phyloP scores from a whole-genome alignment of 2,797 vertebrate species.

The Agapornis canus region DNA sequence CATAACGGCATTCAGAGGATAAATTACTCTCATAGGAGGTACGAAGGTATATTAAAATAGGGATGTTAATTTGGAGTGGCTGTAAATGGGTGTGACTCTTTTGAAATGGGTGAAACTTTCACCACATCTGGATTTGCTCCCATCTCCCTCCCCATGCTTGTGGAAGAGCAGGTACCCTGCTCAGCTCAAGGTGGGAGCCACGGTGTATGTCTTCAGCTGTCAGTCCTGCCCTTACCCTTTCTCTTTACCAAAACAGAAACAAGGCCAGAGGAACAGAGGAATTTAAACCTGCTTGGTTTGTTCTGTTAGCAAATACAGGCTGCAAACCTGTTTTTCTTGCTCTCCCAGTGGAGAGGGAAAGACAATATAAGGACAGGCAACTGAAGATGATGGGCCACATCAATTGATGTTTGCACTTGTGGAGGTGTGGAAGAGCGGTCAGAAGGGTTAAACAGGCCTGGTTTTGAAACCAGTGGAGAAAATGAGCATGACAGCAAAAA shows the following conservation, averaged over 20 bases:
- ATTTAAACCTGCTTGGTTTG: slow-evolving; percentile 28
- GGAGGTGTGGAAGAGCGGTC: neutral
- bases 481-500: neutral
- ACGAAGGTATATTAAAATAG: neutral
- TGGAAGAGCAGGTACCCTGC: slow-evolving; percentile 7
- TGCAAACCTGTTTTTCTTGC: slow-evolving; percentile 62
- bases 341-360: neutral
- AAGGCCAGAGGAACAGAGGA: slow-evolving; percentile 17
- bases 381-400: neutral
- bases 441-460: neutral
- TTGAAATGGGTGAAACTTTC: neutral
- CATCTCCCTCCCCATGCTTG: neutral
- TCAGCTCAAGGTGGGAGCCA: neutral
- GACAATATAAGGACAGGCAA: neutral
- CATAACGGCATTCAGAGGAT: neutral
- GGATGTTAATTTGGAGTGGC: neutral
- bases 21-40: neutral
- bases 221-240: neutral
- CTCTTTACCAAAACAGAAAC: slow-evolving; percentile 41
- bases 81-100: neutral
- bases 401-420: neutral
- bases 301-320: slow-evolving; percentile 9
- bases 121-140: neutral
- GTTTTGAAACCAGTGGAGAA: neutral
- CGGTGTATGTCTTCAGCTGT: neutral